phyloP scores from a whole-genome alignment of 1,140 invertebrate genomes.

The Bathynomus jamesi region DNA sequence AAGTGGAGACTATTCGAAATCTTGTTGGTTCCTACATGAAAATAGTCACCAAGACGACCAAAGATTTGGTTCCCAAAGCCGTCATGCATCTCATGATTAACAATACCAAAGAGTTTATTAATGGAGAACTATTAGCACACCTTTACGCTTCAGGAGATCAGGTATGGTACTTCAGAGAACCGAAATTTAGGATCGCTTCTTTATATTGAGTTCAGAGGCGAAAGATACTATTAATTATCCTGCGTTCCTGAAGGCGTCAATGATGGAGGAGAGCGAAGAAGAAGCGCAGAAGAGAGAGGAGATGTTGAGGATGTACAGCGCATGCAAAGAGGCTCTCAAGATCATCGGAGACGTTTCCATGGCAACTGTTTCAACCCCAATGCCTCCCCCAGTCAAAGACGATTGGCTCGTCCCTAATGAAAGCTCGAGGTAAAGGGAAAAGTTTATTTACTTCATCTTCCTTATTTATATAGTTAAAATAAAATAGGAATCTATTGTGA shows the following conservation, averaged over 20 bases:
- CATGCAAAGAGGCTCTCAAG: constrained; percentile 94
- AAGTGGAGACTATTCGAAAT: constrained; percentile 98
- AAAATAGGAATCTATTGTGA: too few species aligned
- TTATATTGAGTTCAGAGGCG: too few species aligned
- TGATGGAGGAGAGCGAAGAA: constrained; percentile 99
- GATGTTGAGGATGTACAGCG: constrained; percentile 98
- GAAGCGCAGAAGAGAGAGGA: constrained; percentile 95
- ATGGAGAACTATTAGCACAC: constrained; percentile 89
- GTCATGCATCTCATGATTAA: constrained; percentile 99
- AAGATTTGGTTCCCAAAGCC: constrained; percentile 95
- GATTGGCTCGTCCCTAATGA: constrained; percentile 66
- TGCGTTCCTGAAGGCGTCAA: constrained; percentile 62
- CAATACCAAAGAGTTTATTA: constrained; percentile 95
- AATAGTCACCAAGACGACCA: constrained; percentile 96
- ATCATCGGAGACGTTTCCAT: constrained; percentile 98
- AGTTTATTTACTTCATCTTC: too few species aligned
- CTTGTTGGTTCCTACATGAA: constrained; percentile 99
- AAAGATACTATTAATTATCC: too few species aligned
- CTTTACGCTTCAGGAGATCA: constrained; percentile 95
- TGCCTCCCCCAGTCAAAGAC: constrained; percentile 78
- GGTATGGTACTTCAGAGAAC: too few species aligned
- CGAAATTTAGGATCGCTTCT: too few species aligned
- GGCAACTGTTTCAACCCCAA: constrained; percentile 87
- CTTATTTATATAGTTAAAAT: too few species aligned
- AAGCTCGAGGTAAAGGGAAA: not conserved